phyloP scores from a whole-genome alignment of 30 jellyfish, hydroid and myxozoan genomes.

The Aurelia aurita region DNA sequence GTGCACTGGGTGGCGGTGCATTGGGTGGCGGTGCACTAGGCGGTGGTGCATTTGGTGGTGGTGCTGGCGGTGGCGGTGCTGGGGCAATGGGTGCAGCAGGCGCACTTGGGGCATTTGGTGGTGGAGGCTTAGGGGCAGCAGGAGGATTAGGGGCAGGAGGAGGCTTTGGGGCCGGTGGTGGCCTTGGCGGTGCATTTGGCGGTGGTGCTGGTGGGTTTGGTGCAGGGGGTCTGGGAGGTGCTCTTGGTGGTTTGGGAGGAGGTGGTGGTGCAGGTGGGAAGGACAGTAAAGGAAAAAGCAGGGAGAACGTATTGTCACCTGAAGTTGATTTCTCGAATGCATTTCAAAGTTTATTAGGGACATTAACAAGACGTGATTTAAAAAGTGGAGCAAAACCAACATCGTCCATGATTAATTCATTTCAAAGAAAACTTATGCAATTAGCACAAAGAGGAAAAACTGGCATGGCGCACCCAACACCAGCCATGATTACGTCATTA shows the following conservation, averaged over 20 bases:
- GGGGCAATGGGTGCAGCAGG: slow-evolving; percentile 65
- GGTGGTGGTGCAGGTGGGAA: slow-evolving; percentile 41
- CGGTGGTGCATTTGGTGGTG: slow-evolving; percentile 13
- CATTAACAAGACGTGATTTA: slow-evolving; percentile 65
- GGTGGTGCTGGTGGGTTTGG: slow-evolving; percentile 54
- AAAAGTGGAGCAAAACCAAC: slow-evolving; percentile 15
- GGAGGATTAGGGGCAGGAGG: slow-evolving; percentile 73
- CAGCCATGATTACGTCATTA: slow-evolving; percentile 37
- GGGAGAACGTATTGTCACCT: slow-evolving; percentile 37
- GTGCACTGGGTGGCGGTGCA: slow-evolving; percentile 57
- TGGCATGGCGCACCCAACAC: slow-evolving; percentile 30
- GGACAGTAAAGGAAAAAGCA: slow-evolving; percentile 33
- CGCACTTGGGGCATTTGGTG: slow-evolving; percentile 63
- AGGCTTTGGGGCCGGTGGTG: slow-evolving; percentile 42
- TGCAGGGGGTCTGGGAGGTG: slow-evolving; percentile 50
- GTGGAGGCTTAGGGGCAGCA: slow-evolving; percentile 36
- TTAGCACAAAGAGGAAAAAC: slow-evolving; percentile 31
- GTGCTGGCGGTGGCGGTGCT: slow-evolving; percentile 54
- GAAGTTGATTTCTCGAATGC: slow-evolving; percentile 44
- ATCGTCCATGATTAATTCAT: slow-evolving; percentile 1
- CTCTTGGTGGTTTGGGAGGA: slow-evolving; percentile 48
- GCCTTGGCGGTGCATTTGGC: slow-evolving; percentile 48
- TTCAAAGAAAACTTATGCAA: slow-evolving; percentile 1
- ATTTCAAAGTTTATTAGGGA: slow-evolving; percentile 52
- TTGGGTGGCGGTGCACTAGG: slow-evolving; percentile 32